phyloP scores from a whole-genome alignment of 2,888 invertebrate genomes.

The Hemicrepidius hirtus region DNA sequence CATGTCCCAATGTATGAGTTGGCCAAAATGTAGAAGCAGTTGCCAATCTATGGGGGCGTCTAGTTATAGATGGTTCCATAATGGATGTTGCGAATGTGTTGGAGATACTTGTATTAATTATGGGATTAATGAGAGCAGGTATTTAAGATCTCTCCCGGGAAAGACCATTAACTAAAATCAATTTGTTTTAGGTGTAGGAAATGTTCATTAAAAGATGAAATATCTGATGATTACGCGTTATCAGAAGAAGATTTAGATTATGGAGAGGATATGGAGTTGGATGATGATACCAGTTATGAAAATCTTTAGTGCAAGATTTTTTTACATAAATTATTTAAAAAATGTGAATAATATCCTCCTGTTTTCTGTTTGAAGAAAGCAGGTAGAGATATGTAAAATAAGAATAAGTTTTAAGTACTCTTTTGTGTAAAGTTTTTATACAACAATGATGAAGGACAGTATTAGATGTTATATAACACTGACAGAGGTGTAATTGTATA shows the following conservation, averaged over 20 bases:
- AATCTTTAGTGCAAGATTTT: slow-evolving; percentile 19
- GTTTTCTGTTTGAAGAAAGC: background rate
- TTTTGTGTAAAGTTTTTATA: background rate
- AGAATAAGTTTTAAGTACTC: background rate
- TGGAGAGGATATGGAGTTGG: slow-evolving; percentile 77
- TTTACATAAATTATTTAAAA: background rate
- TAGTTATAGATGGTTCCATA: slow-evolving; percentile 94
- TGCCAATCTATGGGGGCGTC: slow-evolving; percentile 90
- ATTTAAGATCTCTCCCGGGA: no score
- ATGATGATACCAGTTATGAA: slow-evolving; percentile 62
- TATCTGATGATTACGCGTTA: slow-evolving; percentile 73
- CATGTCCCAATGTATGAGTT: slow-evolving; percentile 91
- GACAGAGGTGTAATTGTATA: slow-evolving; percentile 12
- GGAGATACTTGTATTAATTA: slow-evolving; percentile 92
- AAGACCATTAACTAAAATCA: no score
- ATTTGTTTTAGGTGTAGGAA: slow-evolving; percentile 74
- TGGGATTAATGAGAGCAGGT: slow-evolving; percentile 91
- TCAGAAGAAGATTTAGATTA: slow-evolving; percentile 79
- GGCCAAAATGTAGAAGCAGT: slow-evolving; percentile 88
- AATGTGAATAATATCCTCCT: slow-evolving; percentile 4
- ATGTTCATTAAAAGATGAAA: slow-evolving; percentile 76
- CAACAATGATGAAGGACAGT: slow-evolving; percentile 35
- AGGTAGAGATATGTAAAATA: background rate
- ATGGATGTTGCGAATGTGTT: slow-evolving; percentile 95
- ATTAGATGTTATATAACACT: slow-evolving; percentile 41